Base-by-base conservation (phyloP, 2,888 invertebrate genomes). In the Thymelicus acteon region DNA sequence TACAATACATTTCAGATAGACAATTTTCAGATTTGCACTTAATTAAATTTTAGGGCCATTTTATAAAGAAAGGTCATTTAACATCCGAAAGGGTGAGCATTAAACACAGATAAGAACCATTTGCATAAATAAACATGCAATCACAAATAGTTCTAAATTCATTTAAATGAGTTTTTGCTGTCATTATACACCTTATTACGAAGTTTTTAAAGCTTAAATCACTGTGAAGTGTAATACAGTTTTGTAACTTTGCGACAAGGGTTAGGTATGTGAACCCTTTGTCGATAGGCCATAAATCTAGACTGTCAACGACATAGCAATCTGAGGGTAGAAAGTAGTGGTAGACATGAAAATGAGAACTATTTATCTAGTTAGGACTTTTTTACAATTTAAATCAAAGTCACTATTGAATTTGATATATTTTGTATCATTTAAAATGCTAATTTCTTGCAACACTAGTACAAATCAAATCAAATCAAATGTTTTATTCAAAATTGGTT, bases 311-410 rank as follows among this genome's bases (percentile, higher is more conserved):
- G 31, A 37, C 61, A 68, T 54, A 37, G 24, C 15, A 31, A 8
- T 61, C 48, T 8, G 8, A 39, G 48, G 47, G 10, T 19, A 13
- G 13, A 47, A 57, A 62, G 57, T 68, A 49, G 54, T 39, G 40
- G 19, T 40, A 31, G 39, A 54, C 47, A 68, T 68, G 62, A 57
- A 68, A 62, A 68, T 68, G 62, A 61, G 47, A 15, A 44, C 68
- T 62, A 62, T 68, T 68, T 68, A 57, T 61, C 40, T 19, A 68
- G 54, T 13, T 13, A 13, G 12, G 2, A 0, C 15, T 68, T 57
- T 13, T 19, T 49, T 37, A 40, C 60, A 60, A 67, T 12, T 15
- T 19, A n/a, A 12, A 12, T 31, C 31, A 31, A 24, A 24, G 31
- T 31, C 31, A 31, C 4, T 31, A 3, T 31, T 31, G 31, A 31